phyloP scores from a whole-genome alignment of 1,140 invertebrate species.

The Camponotus pennsylvanicus region DNA sequence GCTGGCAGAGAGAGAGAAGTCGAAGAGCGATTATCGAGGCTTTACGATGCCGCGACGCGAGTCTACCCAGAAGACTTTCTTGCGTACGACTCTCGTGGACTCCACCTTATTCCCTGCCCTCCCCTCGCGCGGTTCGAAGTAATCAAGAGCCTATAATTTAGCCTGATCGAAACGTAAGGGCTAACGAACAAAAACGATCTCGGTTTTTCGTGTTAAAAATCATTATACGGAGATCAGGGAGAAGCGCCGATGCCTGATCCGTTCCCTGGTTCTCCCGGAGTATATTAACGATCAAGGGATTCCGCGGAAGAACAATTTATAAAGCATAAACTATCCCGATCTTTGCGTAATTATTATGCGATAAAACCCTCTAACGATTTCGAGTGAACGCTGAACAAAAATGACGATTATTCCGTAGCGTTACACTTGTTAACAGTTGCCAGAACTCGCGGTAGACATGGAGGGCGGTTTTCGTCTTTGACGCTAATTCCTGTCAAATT shows the following conservation, averaged over 20 bases:
- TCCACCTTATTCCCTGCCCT: slow-evolving; percentile 28
- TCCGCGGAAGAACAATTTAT: slow-evolving; percentile 84
- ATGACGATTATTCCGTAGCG: slow-evolving; percentile 19
- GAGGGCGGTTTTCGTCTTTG: not conserved
- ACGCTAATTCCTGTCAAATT: slow-evolving; percentile 43
- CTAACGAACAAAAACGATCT: slow-evolving; percentile 86
- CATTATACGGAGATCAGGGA: slow-evolving; percentile 75
- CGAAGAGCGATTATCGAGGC: slow-evolving; percentile 75
- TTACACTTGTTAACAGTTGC: slow-evolving; percentile 56
- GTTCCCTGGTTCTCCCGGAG: slow-evolving; percentile 1
- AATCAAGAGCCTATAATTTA: slow-evolving; percentile 87
- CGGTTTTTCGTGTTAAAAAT: slow-evolving; percentile 85
- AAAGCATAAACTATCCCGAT: slow-evolving; percentile 83
- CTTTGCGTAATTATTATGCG: slow-evolving; percentile 80
- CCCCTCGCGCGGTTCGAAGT: slow-evolving; percentile 76
- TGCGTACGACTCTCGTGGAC: slow-evolving; percentile 51
- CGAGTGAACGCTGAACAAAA: not conserved
- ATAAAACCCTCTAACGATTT: slow-evolving; percentile 83
- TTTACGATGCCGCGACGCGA: slow-evolving; percentile 75
- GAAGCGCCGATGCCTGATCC: slow-evolving; percentile 17
- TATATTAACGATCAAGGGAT: slow-evolving; percentile 85
- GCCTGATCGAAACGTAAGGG: slow-evolving; percentile 84
- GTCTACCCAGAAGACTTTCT: slow-evolving; percentile 71
- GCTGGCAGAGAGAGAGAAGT: slow-evolving; percentile 53
- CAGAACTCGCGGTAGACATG: slow-evolving; percentile 3